Percentiles rank a stretch among this genome's conserved stretches.
phyloP scores from a whole-genome alignment of 2,888 invertebrate species.

The Agonopterix alstromeriana region DNA sequence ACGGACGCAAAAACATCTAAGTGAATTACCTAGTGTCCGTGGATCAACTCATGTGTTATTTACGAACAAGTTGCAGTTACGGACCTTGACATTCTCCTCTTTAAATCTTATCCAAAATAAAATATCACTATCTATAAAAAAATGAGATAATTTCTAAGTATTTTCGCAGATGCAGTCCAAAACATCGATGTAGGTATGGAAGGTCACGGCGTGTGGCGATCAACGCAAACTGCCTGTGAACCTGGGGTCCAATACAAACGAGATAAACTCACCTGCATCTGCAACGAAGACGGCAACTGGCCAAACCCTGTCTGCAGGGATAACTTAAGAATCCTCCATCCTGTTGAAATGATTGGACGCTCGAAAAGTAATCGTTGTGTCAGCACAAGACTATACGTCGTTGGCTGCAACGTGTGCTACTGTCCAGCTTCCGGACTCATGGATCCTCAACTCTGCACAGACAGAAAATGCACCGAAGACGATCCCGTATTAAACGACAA shows the following conservation, averaged over 20 bases:
- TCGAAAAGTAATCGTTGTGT: constrained; percentile 24
- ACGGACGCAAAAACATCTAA: too few relatives aligned
- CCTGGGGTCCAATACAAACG: constrained; percentile 46
- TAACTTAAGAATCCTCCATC: constrained; percentile 41
- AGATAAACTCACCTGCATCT: constrained; percentile 41
- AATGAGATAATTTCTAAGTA: not conserved
- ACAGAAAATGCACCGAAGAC: constrained; percentile 28
- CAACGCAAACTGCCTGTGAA: constrained; percentile 30
- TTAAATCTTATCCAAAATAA: too few relatives aligned
- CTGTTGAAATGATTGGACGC: constrained; percentile 26
- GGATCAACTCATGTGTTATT: not conserved
- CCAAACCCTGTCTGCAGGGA: constrained; percentile 59
- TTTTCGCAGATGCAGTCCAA: constrained; percentile 43
- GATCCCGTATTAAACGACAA: constrained; percentile 19
- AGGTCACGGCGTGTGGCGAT: constrained; percentile 54
- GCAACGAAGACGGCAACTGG: constrained; percentile 54
- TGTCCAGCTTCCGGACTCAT: constrained; percentile 38
- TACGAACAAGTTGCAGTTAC: too few relatives aligned
- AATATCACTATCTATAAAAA: too few relatives aligned
- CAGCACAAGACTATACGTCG: constrained; percentile 39
- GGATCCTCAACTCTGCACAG: constrained; percentile 39
- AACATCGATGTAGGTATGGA: constrained; percentile 57
- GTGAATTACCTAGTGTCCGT: too few relatives aligned
- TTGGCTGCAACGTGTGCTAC: constrained; percentile 53
- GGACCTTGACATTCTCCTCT: too few relatives aligned